Conservation (phyloP, 2,797 vertebrate genomes). For the Orientallactaga sibirica region DNA sequence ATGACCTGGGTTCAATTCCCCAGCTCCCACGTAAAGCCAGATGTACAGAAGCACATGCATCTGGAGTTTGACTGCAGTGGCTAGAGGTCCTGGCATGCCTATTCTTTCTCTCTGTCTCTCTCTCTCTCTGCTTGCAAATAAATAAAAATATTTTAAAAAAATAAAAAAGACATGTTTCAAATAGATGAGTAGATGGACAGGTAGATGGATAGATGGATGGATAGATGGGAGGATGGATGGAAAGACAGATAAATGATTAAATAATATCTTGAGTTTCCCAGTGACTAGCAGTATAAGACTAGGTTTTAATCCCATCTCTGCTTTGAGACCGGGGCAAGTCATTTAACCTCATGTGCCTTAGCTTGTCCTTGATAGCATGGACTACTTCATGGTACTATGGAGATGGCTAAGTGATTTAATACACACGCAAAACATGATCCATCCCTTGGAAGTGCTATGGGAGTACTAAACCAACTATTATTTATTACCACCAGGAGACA, state of each 20-base stretch:
- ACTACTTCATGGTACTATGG: background rate
- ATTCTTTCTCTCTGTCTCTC: too few species aligned
- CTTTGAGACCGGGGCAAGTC: background rate
- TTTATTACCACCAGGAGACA: background rate
- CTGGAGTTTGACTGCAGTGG: too few species aligned
- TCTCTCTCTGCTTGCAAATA: too few species aligned
- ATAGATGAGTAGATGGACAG: too few species aligned
- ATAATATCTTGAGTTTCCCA: constrained; percentile 14
- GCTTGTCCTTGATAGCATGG: background rate
- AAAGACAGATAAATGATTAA: background rate
- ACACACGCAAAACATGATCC: fast-evolving
- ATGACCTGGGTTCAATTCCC: too few species aligned
- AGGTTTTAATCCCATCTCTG: background rate
- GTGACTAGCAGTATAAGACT: background rate
- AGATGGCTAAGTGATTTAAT: background rate
- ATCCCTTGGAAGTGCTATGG: background rate
- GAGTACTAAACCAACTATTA: background rate
- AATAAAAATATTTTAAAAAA: background rate
- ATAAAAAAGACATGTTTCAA: too few species aligned
- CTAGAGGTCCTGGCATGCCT: too few species aligned
- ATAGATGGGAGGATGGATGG: too few species aligned
- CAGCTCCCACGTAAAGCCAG: too few species aligned
- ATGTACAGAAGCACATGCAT: too few species aligned
- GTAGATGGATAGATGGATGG: background rate
- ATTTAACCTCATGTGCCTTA: background rate